phyloP scores from a whole-genome alignment of 30 jellyfish, hydroid and myxozoan genomes.

The Calvadosia cruxmelitensis region DNA sequence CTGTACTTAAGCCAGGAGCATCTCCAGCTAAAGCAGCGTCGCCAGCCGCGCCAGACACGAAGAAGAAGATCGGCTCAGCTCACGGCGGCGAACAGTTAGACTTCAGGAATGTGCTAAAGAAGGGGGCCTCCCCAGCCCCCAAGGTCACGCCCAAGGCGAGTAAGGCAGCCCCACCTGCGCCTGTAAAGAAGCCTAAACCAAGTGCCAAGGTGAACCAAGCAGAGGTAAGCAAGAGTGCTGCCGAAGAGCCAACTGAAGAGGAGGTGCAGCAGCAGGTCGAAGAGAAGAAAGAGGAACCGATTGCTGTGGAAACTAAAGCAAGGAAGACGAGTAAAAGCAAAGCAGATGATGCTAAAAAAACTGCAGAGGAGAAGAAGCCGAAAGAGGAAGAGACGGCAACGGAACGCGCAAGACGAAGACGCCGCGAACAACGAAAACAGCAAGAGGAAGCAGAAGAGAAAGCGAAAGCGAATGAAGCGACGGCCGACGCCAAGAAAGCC shows the following conservation, averaged over 20 bases:
- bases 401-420: constrained; percentile 3
- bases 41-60: constrained; percentile 29
- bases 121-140: constrained; percentile 7
- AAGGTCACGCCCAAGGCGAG: background rate
- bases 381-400: background rate
- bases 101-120: constrained; percentile 23
- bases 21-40: constrained; percentile 22
- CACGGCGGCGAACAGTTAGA: constrained; percentile 27
- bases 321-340: background rate
- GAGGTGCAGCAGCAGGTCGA: background rate
- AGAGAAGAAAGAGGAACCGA: constrained; percentile 7
- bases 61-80: constrained; percentile 2
- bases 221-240: constrained; percentile 1
- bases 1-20: constrained; percentile 48
- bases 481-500: background rate
- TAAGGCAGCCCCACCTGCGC: constrained; percentile 6
- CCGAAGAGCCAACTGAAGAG: background rate
- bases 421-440: constrained; percentile 3
- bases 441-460: constrained; percentile 3
- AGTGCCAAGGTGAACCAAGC: background rate
- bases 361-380: background rate
- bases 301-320: background rate
- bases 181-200: background rate
- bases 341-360: background rate
- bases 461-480: background rate